These are phyloP conservation scores for Picus viridis DNA, from an alignment of 2,797 vertebrate genomes.

Conservation along the genomic window DNA sequence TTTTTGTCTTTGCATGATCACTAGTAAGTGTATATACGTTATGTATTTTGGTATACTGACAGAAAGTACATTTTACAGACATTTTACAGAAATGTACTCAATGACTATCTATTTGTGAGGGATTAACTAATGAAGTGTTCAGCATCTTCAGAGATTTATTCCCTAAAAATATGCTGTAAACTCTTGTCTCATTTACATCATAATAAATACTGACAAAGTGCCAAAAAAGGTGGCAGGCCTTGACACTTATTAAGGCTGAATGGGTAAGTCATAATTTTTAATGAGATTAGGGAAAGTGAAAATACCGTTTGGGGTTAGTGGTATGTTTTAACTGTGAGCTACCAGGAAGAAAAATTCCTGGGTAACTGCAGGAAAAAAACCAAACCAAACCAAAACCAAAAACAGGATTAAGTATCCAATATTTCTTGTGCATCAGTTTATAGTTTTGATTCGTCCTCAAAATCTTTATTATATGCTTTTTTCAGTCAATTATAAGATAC, in stretches of 20 bases:
- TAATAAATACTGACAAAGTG: not conserved
- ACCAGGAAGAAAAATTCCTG: not conserved
- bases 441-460: not conserved
- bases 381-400: not conserved
- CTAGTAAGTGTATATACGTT: not conserved
- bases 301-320: not conserved
- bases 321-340: not conserved
- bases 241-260: not conserved
- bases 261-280: not conserved
- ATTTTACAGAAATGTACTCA: not conserved
- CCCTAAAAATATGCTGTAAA: not conserved
- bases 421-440: not conserved
- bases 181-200: not conserved
- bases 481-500: not conserved
- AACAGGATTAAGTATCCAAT: not conserved
- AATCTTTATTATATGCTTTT: not conserved
- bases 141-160: not conserved
- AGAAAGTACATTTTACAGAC: not conserved
- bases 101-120: not conserved
- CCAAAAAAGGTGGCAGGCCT: not conserved
- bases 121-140: conserved; percentile 8
- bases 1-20: not conserved
- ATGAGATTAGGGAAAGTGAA: not conserved
- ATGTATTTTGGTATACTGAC: not conserved
- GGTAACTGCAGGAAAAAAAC: not conserved